Base-by-base conservation (phyloP, 1,140 invertebrate species). In the Atta texana region DNA sequence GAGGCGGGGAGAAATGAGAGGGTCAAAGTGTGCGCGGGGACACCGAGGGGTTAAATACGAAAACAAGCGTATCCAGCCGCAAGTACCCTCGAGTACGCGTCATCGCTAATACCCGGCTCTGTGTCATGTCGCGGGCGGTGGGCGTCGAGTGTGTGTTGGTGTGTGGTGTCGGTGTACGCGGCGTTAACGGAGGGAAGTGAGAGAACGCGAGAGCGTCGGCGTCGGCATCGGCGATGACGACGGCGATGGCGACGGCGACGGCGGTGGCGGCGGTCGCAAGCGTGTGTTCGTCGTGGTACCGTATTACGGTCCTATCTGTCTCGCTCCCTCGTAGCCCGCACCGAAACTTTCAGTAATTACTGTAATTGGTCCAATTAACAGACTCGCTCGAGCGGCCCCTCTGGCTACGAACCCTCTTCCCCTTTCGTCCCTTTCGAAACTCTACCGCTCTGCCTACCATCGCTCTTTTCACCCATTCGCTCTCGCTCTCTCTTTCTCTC, bases 351-450 rank as follows among this genome's bases (percentile, higher is more conserved):
- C 94, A 93, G 94, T 95, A 95, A 95, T 95, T 95, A 95, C 94
- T 91, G 94, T 95, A 95, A 95, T 95, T 95, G 94, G 94, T 95
- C 94, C 94, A 95, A 95, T 95, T 94, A 95, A 95, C 94, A 93
- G 93, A 94, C 94, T 94, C 94, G 94, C 94, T 94, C 91, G 93
- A 94, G 92, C 92, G 90, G 90, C 89, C 92, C 92, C 92, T 89
- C 89, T 61, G 87, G 76, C 80, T 91, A 80, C 57, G 63, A 59
- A 28, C 61, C 68, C 82, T 61, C 68, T 51, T 39, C 31, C 84
- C 74, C 55, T 61, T 75, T 55, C 86, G 49, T 44, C 53, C 85
- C 49, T 39, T 61, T 39, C 64, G 80, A 78, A 85, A 76, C 84
- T 72, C 72, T 72, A 55, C 78, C 74, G 75, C 85, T 75, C 64